phyloP scores from a whole-genome alignment of 1,140 invertebrate genomes.

The Hypsibius dujardini region DNA sequence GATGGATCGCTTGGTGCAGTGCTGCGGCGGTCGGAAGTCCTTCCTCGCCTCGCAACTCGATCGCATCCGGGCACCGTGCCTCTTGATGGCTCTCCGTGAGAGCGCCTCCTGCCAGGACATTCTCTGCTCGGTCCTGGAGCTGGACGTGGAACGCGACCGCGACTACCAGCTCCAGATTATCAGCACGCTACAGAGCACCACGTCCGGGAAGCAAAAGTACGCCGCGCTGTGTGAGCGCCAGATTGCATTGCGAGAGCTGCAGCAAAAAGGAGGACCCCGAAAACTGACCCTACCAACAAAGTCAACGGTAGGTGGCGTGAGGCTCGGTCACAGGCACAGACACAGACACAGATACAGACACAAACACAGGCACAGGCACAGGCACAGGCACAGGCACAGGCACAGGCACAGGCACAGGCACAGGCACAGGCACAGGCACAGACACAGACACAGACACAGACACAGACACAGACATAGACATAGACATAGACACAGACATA shows the following conservation, averaged over 20 bases:
- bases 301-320: conserved; percentile 39
- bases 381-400: too few relatives aligned
- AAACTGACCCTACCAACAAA: conserved; percentile 59
- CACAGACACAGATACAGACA: too few relatives aligned
- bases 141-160: conserved; percentile 47
- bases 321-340: too few relatives aligned
- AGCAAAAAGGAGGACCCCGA: conserved; percentile 63
- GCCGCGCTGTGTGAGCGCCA: conserved; percentile 53
- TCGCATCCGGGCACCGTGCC: conserved; percentile 39
- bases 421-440: too few relatives aligned
- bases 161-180: conserved; percentile 53
- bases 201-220: conserved; percentile 50
- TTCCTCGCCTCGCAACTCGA: conserved; percentile 53
- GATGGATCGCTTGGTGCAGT: too few relatives aligned
- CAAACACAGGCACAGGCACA: too few relatives aligned
- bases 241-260: conserved; percentile 55
- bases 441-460: too few relatives aligned
- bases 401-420: too few relatives aligned
- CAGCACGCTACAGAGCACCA: conserved; percentile 60
- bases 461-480: too few relatives aligned
- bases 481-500: too few relatives aligned
- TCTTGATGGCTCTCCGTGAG: conserved; percentile 45
- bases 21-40: conserved; percentile 42
- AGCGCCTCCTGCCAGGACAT: conserved; percentile 50
- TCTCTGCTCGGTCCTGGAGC: conserved; percentile 51